A percentile compares a stretch with the other conserved stretches of the same genome.
These are phyloP conservation scores for Helicolenus hilgendorfi DNA, from an alignment of 2,797 vertebrate species.

Conservation along the genomic window DNA sequence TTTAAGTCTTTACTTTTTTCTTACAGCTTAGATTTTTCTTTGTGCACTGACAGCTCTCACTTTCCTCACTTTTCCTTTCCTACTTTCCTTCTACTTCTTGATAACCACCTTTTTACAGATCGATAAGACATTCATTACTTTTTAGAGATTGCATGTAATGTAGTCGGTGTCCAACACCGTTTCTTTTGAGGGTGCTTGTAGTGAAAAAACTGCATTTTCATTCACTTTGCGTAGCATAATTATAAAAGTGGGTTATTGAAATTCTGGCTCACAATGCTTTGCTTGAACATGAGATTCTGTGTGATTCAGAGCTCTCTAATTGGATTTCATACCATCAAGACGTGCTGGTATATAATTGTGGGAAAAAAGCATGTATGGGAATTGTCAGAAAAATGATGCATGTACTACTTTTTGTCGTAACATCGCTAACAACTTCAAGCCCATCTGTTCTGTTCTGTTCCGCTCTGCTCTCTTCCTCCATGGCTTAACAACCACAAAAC, in stretches of 20 bases:
- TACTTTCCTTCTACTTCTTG: neutral
- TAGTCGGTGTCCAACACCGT: neutral
- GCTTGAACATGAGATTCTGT: slow-evolving; percentile 2
- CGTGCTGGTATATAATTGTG: neutral
- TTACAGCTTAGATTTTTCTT: neutral
- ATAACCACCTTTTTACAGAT: slow-evolving; percentile 26
- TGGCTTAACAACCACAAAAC: slow-evolving; percentile 49
- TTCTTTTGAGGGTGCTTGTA: neutral
- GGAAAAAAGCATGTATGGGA: neutral
- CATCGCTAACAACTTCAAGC: slow-evolving; percentile 1
- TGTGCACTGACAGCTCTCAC: neutral
- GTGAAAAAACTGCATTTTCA: slow-evolving; percentile 17
- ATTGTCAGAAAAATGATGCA: neutral
- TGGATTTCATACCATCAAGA: slow-evolving; percentile 15
- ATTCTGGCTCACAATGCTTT: slow-evolving; percentile 13
- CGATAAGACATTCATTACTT: slow-evolving; percentile 28
- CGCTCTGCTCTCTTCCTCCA: neutral
- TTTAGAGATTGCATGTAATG: slow-evolving; percentile 18
- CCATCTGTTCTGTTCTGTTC: slow-evolving; percentile 14
- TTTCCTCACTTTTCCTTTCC: neutral
- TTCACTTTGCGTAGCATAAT: slow-evolving; percentile 24
- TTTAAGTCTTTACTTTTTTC: neutral
- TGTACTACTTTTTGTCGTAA: neutral
- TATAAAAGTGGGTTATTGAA: slow-evolving; percentile 39
- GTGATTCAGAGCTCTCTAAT: slow-evolving; percentile 8